Evolutionary conservation across 2,888 invertebrate species (phyloP), one percentile per base, ranked within the genome.

Genomic region (Meteorus cinctellus): DNA sequence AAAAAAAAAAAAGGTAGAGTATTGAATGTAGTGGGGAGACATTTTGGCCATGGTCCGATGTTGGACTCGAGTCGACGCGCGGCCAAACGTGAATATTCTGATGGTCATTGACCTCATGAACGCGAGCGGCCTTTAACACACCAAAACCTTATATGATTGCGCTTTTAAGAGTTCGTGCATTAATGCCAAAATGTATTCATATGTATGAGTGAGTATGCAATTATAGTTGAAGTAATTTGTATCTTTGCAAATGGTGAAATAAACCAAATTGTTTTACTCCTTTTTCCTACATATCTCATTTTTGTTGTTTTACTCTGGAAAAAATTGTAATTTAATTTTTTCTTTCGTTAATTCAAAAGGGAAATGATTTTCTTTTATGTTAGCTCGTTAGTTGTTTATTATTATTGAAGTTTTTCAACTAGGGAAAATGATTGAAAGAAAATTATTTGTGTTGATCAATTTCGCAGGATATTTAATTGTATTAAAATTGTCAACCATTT

Each of bases 1-100:
- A 31, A 6, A 31, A 12, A 31, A 12, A 68, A 19, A n/a, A 19
- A 68, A 6, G 24, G 5, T 71, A 16, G 71, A 16, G 51, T 51
- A 66, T 51, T 41, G 51, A 59, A 31, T 51, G 24, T 59, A 72
- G 41, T 62, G 55, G 69, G 72, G 76, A 71, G 63, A 24, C 19
- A n/a, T 55, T 78, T 74, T 76, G 83, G 81, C 80, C 80, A 74
- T 62, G 81, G 80, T 82, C 81, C 82, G 82, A 78, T 55, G 55
- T 55, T 55, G 55, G 19, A 55, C 19, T 55, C n/a, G 68, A 70
- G 75, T 80, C 77, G 81, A 77, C 80, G 81, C 82, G 83, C 83
- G 83, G 81, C 83, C 86, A 83, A 86, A 86, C 84, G 86, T 87
- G 86, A 87, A 88, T 88, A 88, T 88, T 88, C 86, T 84, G 83